These are phyloP conservation scores for Coelopa pilipes DNA, from an alignment of 2,888 invertebrate species.

Conservation along the genomic window DNA sequence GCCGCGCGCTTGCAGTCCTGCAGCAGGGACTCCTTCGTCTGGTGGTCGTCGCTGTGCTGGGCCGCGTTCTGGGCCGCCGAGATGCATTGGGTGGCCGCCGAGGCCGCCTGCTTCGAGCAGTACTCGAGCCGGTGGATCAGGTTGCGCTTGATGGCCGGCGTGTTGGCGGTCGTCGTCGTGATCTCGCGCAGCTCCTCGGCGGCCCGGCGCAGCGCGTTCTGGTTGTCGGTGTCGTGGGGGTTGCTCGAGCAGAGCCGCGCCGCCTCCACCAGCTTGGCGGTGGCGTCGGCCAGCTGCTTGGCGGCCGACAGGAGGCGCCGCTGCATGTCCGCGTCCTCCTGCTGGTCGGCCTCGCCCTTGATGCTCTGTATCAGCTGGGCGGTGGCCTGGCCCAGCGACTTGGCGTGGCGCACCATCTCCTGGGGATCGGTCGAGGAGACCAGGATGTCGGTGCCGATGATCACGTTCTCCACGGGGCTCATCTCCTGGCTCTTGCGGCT, in stretches of 20 bases:
- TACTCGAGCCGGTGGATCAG: slow-evolving; percentile 76
- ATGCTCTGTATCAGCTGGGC: slow-evolving; percentile 94
- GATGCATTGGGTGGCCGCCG: slow-evolving; percentile 91
- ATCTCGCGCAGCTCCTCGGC: slow-evolving; percentile 94
- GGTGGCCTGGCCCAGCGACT: slow-evolving; percentile 92
- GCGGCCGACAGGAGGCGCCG: slow-evolving; percentile 92
- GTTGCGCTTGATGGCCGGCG: slow-evolving; percentile 78
- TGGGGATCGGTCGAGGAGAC: slow-evolving; percentile 87
- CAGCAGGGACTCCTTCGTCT: slow-evolving; percentile 76
- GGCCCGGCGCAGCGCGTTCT: slow-evolving; percentile 85
- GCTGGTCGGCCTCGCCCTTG: slow-evolving; percentile 92
- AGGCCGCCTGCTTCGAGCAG: slow-evolving; percentile 86
- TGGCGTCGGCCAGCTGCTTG: slow-evolving; percentile 94
- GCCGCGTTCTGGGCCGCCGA: slow-evolving; percentile 87
- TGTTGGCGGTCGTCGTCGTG: slow-evolving; percentile 84
- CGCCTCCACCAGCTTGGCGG: slow-evolving; percentile 96
- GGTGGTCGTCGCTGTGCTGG: slow-evolving; percentile 72
- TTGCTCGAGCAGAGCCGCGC: slow-evolving; percentile 91
- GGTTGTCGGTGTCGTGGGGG: slow-evolving; percentile 84
- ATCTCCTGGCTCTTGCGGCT: slow-evolving; percentile 78
- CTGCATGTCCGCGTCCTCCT: slow-evolving; percentile 89
- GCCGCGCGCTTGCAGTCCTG: slow-evolving; percentile 80
- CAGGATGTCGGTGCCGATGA: slow-evolving; percentile 88
- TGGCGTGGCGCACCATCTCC: slow-evolving; percentile 94
- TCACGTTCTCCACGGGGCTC: slow-evolving; percentile 88